A percentile compares a stretch with the other conserved stretches of the same genome.
Conservation (phyloP, 2,888 invertebrate genomes). For the Dusona sp. region DNA sequence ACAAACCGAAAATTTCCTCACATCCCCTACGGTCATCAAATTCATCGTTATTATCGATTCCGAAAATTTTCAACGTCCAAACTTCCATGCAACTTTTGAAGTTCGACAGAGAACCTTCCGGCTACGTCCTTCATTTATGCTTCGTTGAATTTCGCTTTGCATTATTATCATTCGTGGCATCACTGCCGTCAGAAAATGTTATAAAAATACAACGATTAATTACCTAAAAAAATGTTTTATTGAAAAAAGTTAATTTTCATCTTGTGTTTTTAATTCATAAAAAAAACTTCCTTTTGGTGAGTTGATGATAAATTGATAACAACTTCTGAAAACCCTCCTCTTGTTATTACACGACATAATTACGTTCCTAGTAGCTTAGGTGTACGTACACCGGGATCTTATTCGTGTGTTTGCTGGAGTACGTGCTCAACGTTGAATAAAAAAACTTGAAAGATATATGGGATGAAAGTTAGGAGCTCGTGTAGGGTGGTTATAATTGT, state of each 20-base stretch:
- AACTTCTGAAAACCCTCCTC: background rate
- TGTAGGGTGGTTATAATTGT: background rate
- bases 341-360: constrained; percentile 6
- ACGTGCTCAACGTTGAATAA: background rate
- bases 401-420: background rate
- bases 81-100: background rate
- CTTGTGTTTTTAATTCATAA: background rate
- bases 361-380: background rate
- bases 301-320: background rate
- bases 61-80: constrained; percentile 9
- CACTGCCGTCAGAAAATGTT: background rate
- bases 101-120: background rate
- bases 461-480: background rate
- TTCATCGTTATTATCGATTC: constrained; percentile 24
- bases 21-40: background rate
- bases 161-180: background rate
- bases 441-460: constrained; percentile 13
- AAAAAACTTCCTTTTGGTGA: background rate
- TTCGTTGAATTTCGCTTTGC: background rate
- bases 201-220: background rate
- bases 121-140: background rate
- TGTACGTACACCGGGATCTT: background rate
- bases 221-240: background rate
- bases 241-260: background rate
- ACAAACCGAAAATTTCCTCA: background rate